Base-by-base conservation (phyloP, 2,113 vertebrate species). In the Fregata magnificens region DNA sequence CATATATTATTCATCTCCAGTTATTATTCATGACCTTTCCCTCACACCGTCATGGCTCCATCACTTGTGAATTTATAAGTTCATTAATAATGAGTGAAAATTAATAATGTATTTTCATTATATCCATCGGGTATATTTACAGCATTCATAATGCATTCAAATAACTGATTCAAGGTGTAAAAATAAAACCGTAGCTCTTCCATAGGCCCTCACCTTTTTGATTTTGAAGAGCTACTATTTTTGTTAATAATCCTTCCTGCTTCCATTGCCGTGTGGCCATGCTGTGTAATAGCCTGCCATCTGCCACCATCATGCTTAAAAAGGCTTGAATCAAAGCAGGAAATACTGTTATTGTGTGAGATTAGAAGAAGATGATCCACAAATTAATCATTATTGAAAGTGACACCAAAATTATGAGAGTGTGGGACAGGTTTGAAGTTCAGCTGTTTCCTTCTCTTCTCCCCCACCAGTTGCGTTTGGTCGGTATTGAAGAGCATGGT, bases 71-170 rank as follows among this genome's bases (percentile, higher is more conserved):
- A 96, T 96, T 90, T 96, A 80, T 96, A 96, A 96, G 86, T 90
- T 95, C 96, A 96, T 97, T 95, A 97, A 97, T 97, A 97, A 97
- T 97, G 83, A 88, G 94, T 91, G 92, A 36, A 69, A 96, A 96
- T 98, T 97, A 97, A 98, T 97, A 97, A 97, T 98, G 82, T 40
- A 97, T 97, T 93, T 97, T 94, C 14, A 49, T 95, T 96, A 86
- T 95, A 96, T 94, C 94, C 69, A 86, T 77, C 59, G 77, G 90
- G 82, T 95, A 28, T 96, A 96, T 98, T 97, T 97, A 97, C 96
- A 94, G 82, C 95, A 91, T 97, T 95, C 90, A 96, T 96, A 96
- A 97, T 96, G 66, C 92, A 96, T 93, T 97, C 84, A 82, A 88
- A 96, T 98, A 94, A 93, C 94, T 66, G 88, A 74, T 88, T 87